Evolutionary conservation across 2,888 invertebrate species (phyloP), one percentile per base, ranked within the genome.

Genomic region (Drosophila quinaria): DNA sequence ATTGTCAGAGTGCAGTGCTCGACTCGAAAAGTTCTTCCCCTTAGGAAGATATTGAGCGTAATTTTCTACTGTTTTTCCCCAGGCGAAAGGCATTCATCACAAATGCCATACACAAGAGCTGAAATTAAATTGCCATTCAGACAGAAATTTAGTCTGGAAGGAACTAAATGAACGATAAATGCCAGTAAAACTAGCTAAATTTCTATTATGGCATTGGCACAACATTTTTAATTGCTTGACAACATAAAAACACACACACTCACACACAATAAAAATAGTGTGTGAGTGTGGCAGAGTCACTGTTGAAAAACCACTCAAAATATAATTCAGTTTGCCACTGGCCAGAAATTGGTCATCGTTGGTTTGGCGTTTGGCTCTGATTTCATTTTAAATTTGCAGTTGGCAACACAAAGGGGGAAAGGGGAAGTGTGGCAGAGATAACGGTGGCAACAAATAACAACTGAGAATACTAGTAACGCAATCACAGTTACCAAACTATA

Each of bases 221-320:
- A 81, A 65, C 41, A 77, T 81, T 81, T 82, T 87, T 84, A 83
- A 85, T 83, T 83, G 85, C 86, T 77, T 71, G 70, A 76, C 84
- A 87, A 70, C 76, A 78, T 87, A 70, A 65, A 67, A 87, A 83
- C 70, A 64, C 72, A 77, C 62, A 83, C 70, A 64, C 71, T 74
- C 59, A 76, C 10, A 60, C 44, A 61, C n/a, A 50, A n/a, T n/a
- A n/a, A n/a, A n/a, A n/a, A n/a, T n/a, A n/a, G 39, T 25, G 15
- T 41, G 39, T 31, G 39, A 42, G 17, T 50, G 47, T n/a, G 33
- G 35, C 33, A 31, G 17, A 19, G 39, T 50, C 39, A 56, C 55
- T 56, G 56, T 67, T 69, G 59, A 42, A 69, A 69, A 65, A 64
- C 75, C 72, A 84, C 75, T 81, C 81, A 78, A 78, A 85, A 68